Percentiles rank a stretch among this genome's conserved stretches.
Conservation (phyloP, 1,140 invertebrate genomes). For the Zeugodacus cucurbitae region DNA sequence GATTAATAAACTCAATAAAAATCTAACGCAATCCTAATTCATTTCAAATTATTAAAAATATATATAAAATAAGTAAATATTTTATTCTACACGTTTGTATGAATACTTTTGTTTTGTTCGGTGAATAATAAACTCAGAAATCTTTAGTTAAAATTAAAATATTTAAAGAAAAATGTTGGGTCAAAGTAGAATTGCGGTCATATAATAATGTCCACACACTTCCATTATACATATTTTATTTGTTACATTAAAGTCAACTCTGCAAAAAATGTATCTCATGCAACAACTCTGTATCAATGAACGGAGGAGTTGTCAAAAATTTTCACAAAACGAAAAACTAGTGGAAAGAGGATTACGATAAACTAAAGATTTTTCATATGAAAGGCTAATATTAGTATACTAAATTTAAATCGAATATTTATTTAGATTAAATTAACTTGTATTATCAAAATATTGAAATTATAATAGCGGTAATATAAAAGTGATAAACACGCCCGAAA, state of each 20-base stretch:
- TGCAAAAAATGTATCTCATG: not conserved
- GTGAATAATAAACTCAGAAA: no score
- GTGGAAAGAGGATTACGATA: conserved; percentile 20
- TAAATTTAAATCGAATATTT: not conserved
- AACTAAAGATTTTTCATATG: conserved; percentile 22
- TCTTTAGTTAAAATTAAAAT: no score
- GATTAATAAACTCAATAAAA: no score
- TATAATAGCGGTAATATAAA: not conserved
- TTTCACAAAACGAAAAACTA: conserved; percentile 30
- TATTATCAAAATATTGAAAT: not conserved
- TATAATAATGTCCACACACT: no score
- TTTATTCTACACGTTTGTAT: no score
- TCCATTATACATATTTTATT: no score
- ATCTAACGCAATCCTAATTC: no score
- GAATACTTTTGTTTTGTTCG: no score
- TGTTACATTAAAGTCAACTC: not conserved
- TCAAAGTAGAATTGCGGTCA: no score
- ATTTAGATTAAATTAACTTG: not conserved
- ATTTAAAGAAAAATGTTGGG: no score
- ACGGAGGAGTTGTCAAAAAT: conserved; percentile 23
- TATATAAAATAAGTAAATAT: no score
- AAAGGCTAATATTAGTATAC: not conserved
- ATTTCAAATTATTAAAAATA: no score
- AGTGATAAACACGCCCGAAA: not conserved
- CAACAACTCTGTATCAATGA: conserved; percentile 15